A percentile compares a stretch with the other conserved stretches of the same genome.
These are phyloP conservation scores for Melospiza georgiana DNA, from an alignment of 2,113 vertebrate genomes.

Conservation along the genomic window DNA sequence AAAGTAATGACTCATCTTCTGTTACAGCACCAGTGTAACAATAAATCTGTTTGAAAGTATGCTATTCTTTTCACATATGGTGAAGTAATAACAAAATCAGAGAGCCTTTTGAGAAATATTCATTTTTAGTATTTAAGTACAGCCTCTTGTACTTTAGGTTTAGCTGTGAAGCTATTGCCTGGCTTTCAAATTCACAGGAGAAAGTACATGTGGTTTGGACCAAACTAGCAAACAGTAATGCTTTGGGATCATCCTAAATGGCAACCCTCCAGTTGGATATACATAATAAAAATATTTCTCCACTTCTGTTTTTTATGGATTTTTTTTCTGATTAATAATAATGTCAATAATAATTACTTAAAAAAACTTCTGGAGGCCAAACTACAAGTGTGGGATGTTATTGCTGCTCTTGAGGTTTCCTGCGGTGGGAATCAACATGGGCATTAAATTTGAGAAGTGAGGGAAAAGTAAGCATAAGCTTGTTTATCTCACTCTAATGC, in stretches of 20 bases:
- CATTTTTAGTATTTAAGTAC: neutral
- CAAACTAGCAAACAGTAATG: neutral
- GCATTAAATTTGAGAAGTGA: neutral
- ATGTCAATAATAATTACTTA: neutral
- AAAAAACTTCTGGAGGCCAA: neutral
- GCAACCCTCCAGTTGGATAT: neutral
- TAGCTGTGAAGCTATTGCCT: neutral
- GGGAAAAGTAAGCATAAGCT: neutral
- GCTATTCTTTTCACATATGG: neutral
- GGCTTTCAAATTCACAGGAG: neutral
- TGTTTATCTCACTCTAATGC: neutral
- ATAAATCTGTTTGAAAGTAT: neutral
- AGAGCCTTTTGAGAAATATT: neutral
- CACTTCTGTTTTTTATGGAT: neutral
- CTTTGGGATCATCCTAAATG: neutral
- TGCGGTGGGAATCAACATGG: neutral
- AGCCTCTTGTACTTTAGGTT: neutral
- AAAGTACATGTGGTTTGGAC: neutral
- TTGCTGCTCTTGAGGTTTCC: neutral
- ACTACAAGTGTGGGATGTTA: neutral
- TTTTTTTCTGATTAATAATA: neutral
- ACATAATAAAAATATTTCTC: neutral
- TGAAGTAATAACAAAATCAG: neutral
- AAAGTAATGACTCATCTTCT: neutral
- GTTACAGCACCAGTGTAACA: neutral